These are phyloP conservation scores for Capitulum mitella DNA, from an alignment of 2,888 invertebrate species.

Conservation along the genomic window DNA sequence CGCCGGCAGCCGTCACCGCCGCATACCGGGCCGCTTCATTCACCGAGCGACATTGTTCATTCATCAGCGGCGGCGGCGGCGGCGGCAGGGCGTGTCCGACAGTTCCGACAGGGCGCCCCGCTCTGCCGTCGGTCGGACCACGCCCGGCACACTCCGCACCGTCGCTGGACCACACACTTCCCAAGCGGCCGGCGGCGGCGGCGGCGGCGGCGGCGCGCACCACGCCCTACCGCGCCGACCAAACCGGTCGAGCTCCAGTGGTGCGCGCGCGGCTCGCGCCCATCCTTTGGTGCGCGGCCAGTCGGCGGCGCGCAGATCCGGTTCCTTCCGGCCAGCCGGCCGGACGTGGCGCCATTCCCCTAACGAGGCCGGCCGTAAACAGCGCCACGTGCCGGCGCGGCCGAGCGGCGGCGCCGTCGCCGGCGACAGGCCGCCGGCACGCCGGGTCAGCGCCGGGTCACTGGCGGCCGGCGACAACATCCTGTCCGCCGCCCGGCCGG, in stretches of 20 bases:
- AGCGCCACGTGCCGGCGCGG: background rate
- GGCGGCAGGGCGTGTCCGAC: background rate
- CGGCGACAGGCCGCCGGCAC: conserved; percentile 36
- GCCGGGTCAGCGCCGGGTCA: conserved; percentile 36
- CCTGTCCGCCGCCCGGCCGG: conserved; percentile 85
- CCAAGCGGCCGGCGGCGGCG: background rate
- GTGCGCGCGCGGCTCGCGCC: background rate
- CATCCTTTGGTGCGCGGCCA: too few species aligned
- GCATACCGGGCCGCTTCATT: background rate
- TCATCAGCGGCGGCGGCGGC: background rate
- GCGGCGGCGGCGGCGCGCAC: background rate
- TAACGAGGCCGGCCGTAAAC: background rate
- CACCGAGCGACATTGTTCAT: background rate
- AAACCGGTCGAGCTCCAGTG: too few species aligned
- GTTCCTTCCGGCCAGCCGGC: background rate
- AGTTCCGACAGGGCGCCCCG: background rate
- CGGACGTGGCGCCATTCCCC: background rate
- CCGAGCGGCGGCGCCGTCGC: conserved; percentile 27
- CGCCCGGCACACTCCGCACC: background rate
- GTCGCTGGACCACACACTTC: too few species aligned
- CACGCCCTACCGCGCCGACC: background rate
- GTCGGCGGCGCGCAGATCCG: background rate
- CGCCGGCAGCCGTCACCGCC: too few species aligned
- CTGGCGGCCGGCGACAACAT: conserved; percentile 72
- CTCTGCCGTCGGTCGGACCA: background rate